phyloP scores from a whole-genome alignment of 2,888 invertebrate species.

The Byasa hedistus region DNA sequence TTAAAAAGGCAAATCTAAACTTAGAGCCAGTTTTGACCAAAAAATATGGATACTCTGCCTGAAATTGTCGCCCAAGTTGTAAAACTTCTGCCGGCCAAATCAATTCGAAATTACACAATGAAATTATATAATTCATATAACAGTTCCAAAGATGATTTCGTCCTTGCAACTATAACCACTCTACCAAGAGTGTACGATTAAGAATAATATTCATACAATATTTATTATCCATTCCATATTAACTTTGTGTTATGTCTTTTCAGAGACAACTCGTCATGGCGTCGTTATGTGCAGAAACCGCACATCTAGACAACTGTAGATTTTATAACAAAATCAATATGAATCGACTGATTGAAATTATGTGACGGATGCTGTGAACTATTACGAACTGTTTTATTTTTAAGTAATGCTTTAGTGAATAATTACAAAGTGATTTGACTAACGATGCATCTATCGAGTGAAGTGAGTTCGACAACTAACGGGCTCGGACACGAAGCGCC shows the following conservation, averaged over 20 bases:
- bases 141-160: too few relatives aligned
- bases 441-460: constrained; percentile 88
- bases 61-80: too few relatives aligned
- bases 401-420: constrained; percentile 37
- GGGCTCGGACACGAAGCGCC: constrained; percentile 75
- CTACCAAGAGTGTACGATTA: too few relatives aligned
- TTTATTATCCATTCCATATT: neutral
- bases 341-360: constrained; percentile 45
- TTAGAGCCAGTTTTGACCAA: too few relatives aligned
- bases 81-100: too few relatives aligned
- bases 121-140: too few relatives aligned
- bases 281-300: constrained; percentile 19
- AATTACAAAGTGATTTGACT: constrained; percentile 22
- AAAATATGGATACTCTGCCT: too few relatives aligned
- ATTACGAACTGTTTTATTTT: constrained; percentile 36
- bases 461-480: constrained; percentile 86
- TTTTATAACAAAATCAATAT: constrained; percentile 33
- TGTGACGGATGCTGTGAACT: constrained; percentile 63
- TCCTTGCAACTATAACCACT: too few relatives aligned
- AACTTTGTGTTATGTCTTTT: constrained; percentile 21
- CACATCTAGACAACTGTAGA: constrained; percentile 31
- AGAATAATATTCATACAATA: neutral
- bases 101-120: too few relatives aligned
- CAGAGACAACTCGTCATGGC: constrained; percentile 32
- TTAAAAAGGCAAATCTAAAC: too few relatives aligned